Conservation (phyloP, 2,888 invertebrate genomes). For the Aricia artaxerxes region DNA sequence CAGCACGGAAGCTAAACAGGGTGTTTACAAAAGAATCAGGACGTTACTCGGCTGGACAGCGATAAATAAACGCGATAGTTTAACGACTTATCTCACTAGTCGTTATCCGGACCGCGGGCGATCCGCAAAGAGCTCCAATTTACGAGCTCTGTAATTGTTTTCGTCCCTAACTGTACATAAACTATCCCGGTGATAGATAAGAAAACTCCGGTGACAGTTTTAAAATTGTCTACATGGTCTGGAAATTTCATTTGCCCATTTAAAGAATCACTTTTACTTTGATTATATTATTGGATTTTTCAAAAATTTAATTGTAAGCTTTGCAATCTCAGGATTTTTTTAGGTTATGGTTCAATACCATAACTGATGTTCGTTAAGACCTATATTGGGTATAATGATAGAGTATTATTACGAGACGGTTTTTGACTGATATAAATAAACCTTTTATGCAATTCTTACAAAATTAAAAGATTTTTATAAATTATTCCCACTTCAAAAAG, state of each 20-base stretch:
- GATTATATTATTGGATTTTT: not conserved
- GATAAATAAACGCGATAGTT: conserved; percentile 9
- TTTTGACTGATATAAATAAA: too few species aligned
- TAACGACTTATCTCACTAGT: conserved; percentile 24
- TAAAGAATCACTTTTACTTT: too few species aligned
- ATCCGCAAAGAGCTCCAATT: conserved; percentile 29
- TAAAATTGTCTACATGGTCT: not conserved
- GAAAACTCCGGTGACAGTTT: not conserved
- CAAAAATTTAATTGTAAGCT: too few species aligned
- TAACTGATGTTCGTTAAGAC: too few species aligned
- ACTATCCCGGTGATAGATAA: conserved; percentile 17
- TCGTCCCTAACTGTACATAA: conserved; percentile 23
- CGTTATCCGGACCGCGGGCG: conserved; percentile 24
- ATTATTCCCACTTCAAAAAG: not conserved
- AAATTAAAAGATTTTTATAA: not conserved
- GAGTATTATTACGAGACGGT: too few species aligned
- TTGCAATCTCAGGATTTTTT: too few species aligned
- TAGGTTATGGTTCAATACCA: too few species aligned
- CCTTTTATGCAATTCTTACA: too few species aligned
- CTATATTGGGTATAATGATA: too few species aligned
- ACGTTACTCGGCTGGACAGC: not conserved
- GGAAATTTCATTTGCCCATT: not conserved
- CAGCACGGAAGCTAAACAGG: not conserved
- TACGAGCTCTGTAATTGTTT: conserved; percentile 21
- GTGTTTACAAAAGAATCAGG: conserved; percentile 5